These are phyloP conservation scores for Metaphire vulgaris DNA, from an alignment of 1,140 invertebrate genomes.

Conservation along the genomic window DNA sequence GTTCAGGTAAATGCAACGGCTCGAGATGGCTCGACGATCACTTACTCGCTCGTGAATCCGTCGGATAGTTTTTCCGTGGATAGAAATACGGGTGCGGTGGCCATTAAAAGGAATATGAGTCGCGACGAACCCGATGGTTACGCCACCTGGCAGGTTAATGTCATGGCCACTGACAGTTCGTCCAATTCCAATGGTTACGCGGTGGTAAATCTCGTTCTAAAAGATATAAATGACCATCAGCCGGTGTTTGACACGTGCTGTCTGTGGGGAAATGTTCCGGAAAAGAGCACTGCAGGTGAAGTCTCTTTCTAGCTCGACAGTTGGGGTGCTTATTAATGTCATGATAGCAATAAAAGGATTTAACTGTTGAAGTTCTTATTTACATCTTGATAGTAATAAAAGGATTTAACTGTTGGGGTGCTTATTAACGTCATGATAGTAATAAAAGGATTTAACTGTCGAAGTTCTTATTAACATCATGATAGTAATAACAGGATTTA, in stretches of 20 bases:
- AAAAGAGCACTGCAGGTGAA: background rate
- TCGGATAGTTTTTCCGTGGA: background rate
- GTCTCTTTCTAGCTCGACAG: too few species aligned
- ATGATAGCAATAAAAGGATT: too few species aligned
- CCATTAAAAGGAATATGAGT: constrained; percentile 8
- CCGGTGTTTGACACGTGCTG: constrained; percentile 28
- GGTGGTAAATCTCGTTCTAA: constrained; percentile 17
- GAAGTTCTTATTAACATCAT: too few species aligned
- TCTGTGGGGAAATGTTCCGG: constrained; percentile 13
- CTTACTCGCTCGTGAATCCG: background rate
- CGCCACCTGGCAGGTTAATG: constrained; percentile 19
- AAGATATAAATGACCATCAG: constrained; percentile 28
- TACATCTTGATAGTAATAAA: too few species aligned
- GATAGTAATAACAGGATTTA: too few species aligned
- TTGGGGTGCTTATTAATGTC: too few species aligned
- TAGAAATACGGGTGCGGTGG: background rate
- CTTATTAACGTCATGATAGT: too few species aligned
- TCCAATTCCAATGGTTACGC: constrained; percentile 14
- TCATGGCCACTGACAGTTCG: constrained; percentile 16
- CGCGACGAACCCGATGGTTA: constrained; percentile 24
- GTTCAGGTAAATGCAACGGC: background rate
- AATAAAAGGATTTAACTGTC: too few species aligned
- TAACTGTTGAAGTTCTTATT: too few species aligned
- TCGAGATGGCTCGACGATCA: background rate
- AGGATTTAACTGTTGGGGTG: too few species aligned